These are phyloP conservation scores for Spisula solida DNA, from an alignment of 2,888 invertebrate genomes.

Conservation along the genomic window DNA sequence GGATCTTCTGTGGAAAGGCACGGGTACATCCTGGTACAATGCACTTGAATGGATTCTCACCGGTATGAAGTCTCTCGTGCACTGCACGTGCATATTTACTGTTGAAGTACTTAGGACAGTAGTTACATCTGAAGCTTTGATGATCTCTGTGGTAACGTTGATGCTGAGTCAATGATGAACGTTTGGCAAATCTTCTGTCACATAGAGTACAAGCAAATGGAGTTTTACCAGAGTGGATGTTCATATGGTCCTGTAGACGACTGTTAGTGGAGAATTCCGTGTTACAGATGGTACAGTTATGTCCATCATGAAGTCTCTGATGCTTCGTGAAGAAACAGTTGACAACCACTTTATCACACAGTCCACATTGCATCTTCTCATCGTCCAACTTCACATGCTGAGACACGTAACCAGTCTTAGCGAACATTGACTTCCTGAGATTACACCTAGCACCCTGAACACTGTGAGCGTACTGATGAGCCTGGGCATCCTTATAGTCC, in stretches of 20 bases:
- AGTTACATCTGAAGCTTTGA: conserved; percentile 58
- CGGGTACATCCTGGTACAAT: conserved; percentile 63
- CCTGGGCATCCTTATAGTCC: conserved; percentile 55
- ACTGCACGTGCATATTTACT: conserved; percentile 69
- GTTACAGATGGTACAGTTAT: conserved; percentile 61
- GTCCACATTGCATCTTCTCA: conserved; percentile 63
- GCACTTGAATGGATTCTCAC: conserved; percentile 68
- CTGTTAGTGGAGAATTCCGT: conserved; percentile 69
- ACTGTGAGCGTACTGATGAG: conserved; percentile 53
- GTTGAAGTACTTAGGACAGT: conserved; percentile 65
- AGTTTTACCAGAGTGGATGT: conserved; percentile 56
- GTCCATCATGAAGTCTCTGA: conserved; percentile 65
- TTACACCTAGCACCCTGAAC: conserved; percentile 44
- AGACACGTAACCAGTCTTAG: conserved; percentile 56
- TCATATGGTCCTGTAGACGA: conserved; percentile 67
- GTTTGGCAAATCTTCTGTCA: conserved; percentile 63
- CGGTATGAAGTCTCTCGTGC: conserved; percentile 69
- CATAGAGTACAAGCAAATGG: conserved; percentile 64
- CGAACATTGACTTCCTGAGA: conserved; percentile 46
- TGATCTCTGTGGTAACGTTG: conserved; percentile 69
- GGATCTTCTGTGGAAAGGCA: conserved; percentile 70
- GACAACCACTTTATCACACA: conserved; percentile 65
- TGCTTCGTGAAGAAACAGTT: conserved; percentile 70
- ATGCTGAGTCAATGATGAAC: conserved; percentile 68
- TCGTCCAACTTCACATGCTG: conserved; percentile 55